Conservation (phyloP, 2,888 invertebrate genomes). For the Drosophila infuscata region DNA sequence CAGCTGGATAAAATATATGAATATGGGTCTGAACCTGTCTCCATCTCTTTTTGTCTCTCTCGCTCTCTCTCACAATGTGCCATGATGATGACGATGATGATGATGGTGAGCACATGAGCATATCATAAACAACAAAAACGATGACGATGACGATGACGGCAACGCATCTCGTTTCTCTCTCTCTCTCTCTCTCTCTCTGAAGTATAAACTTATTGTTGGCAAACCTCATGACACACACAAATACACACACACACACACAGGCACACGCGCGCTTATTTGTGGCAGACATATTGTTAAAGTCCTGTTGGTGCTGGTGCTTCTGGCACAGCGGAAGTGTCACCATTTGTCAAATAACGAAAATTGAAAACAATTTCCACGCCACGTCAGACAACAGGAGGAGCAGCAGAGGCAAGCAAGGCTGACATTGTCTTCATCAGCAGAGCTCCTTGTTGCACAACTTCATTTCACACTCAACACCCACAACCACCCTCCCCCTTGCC, state of each 20-base stretch:
- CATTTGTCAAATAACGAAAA: slow-evolving; percentile 84
- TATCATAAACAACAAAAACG: slow-evolving; percentile 73
- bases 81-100: slow-evolving; percentile 41
- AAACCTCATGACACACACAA: slow-evolving; percentile 73
- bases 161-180: slow-evolving; percentile 42
- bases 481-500: background rate
- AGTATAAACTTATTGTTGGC: slow-evolving; percentile 79
- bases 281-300: slow-evolving; percentile 74
- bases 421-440: slow-evolving; percentile 57
- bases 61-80: slow-evolving; percentile 33
- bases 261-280: slow-evolving; percentile 14
- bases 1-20: slow-evolving; percentile 24
- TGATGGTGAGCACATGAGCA: slow-evolving; percentile 28
- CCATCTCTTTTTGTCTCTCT: background rate
- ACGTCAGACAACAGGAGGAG: slow-evolving; percentile 42
- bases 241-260: slow-evolving; percentile 6
- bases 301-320: slow-evolving; percentile 58
- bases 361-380: slow-evolving; percentile 82
- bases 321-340: slow-evolving; percentile 82
- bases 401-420: slow-evolving; percentile 22
- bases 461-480: slow-evolving; percentile 55
- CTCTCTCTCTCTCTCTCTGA: slow-evolving; percentile 47
- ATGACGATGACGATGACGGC: slow-evolving; percentile 42
- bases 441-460: slow-evolving; percentile 53
- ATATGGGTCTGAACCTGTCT: background rate